Conservation (phyloP, 1,140 invertebrate genomes). For the Thaumatotibia leucotreta region DNA sequence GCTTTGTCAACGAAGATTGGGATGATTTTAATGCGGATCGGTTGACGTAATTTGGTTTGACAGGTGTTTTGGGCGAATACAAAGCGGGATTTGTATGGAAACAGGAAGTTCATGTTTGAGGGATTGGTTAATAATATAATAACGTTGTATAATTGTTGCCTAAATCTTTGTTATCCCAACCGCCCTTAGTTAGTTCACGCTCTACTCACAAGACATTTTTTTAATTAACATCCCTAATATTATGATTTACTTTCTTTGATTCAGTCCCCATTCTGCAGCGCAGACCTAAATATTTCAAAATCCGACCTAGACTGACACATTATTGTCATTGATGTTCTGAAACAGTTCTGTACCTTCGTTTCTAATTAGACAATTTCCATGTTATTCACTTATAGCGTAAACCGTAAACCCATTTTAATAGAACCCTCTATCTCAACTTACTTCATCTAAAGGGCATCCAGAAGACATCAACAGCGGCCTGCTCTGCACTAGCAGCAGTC, state of each 20-base stretch:
- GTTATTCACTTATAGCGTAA: no score
- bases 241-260: no score
- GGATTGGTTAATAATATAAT: background rate
- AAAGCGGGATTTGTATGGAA: constrained; percentile 10
- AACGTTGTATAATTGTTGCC: background rate
- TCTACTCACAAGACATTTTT: no score
- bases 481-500: constrained; percentile 91
- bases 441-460: constrained; percentile 95
- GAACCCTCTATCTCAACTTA: constrained; percentile 70
- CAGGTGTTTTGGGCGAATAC: constrained; percentile 41
- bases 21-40: constrained; percentile 48
- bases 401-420: background rate
- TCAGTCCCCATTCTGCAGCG: no score
- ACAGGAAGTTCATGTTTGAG: background rate
- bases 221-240: no score
- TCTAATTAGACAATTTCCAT: no score
- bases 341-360: no score
- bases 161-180: background rate
- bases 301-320: no score
- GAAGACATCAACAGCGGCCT: constrained; percentile 89
- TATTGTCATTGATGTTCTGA: no score
- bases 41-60: constrained; percentile 50
- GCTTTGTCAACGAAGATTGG: constrained; percentile 48
- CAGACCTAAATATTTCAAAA: no score
- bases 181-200: background rate